Evolutionary conservation across 2,113 vertebrate genomes (phyloP).

Genomic region (Aegotheles bennettii): DNA sequence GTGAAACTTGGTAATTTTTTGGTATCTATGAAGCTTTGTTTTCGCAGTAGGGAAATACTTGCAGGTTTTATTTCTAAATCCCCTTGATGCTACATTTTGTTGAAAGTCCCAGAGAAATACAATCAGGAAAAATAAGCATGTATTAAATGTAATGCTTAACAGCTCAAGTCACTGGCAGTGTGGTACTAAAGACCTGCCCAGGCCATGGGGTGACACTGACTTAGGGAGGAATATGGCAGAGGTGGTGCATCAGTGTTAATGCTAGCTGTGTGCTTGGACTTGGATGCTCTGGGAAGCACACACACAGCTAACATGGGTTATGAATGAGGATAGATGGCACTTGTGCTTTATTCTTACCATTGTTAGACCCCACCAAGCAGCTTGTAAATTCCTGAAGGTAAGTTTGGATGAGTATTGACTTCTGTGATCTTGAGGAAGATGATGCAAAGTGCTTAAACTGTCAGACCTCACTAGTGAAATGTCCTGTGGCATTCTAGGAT

Average conservation of each 20-base stretch:
- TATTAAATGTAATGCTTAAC: background rate
- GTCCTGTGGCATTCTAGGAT: background rate
- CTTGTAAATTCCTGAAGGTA: background rate
- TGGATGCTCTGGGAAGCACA: background rate
- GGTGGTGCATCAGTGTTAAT: no score
- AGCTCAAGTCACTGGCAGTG: background rate
- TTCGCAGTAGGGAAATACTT: background rate
- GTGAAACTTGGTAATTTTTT: background rate
- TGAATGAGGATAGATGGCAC: background rate
- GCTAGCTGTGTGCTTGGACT: background rate
- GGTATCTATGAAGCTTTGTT: background rate
- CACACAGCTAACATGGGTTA: background rate
- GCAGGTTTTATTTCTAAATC: background rate
- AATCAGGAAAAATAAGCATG: background rate
- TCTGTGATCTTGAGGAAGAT: background rate
- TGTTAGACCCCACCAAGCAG: background rate
- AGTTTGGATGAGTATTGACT: background rate
- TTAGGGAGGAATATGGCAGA: background rate
- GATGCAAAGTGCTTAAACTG: background rate
- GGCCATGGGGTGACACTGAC: background rate
- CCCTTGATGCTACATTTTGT: background rate
- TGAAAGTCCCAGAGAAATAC: background rate
- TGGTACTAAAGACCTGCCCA: background rate
- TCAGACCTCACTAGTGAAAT: background rate
- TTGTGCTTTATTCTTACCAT: background rate